Evolutionary conservation across 2,888 invertebrate genomes (phyloP).

Genomic region (Limnephilus auricula): DNA sequence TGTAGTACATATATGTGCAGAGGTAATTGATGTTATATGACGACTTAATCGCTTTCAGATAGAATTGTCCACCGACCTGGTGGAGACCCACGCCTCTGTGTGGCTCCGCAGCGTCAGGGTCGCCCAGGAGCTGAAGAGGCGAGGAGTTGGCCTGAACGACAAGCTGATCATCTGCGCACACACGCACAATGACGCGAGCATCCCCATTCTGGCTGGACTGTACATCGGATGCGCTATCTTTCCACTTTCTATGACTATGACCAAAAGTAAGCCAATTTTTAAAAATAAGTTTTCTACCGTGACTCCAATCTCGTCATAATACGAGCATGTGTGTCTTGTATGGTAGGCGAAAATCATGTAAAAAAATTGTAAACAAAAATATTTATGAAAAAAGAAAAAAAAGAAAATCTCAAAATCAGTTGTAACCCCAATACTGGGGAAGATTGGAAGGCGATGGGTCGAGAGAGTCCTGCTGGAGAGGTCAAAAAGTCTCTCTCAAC

Average conservation of each 20-base stretch:
- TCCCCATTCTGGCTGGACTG: constrained; percentile 74
- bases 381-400: too few relatives aligned
- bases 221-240: constrained; percentile 70
- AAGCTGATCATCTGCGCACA: constrained; percentile 74
- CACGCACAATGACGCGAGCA: constrained; percentile 72
- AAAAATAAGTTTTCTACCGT: neutral
- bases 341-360: too few relatives aligned
- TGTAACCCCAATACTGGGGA: too few relatives aligned
- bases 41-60: constrained; percentile 64
- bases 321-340: too few relatives aligned
- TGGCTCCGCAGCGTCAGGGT: constrained; percentile 72
- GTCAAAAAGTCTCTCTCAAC: too few relatives aligned
- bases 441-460: too few relatives aligned
- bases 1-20: too few relatives aligned
- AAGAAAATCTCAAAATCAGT: too few relatives aligned
- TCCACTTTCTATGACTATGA: constrained; percentile 68
- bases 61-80: constrained; percentile 66
- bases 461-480: too few relatives aligned
- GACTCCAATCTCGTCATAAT: too few relatives aligned
- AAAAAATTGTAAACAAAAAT: too few relatives aligned
- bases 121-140: constrained; percentile 72
- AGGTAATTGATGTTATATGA: too few relatives aligned
- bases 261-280: constrained; percentile 57
- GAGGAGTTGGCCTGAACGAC: constrained; percentile 72
- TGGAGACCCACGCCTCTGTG: constrained; percentile 70